Conservation (phyloP, 1,140 invertebrate species). For the Caenorhabditis elegans region DNA sequence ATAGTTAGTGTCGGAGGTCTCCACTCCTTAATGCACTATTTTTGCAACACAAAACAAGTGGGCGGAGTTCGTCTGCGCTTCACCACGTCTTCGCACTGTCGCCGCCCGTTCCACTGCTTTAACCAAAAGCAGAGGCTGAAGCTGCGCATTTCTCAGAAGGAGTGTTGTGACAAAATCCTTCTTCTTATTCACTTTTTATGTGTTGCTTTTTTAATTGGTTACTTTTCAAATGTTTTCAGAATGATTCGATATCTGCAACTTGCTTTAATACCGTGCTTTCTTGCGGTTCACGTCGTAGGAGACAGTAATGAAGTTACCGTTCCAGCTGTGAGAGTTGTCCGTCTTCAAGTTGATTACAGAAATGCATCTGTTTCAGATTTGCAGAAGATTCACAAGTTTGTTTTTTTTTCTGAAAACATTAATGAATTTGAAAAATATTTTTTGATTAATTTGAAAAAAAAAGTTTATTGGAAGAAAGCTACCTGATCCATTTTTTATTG, state of each 20-base stretch:
- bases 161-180: not conserved
- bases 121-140: not conserved
- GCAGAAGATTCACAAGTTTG: slow-evolving; percentile 23
- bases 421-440: no score
- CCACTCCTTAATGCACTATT: slow-evolving; percentile 8
- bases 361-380: slow-evolving; percentile 30
- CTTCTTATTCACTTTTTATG: not conserved
- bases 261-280: not conserved
- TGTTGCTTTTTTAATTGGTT: not conserved
- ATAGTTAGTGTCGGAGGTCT: not conserved
- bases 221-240: not conserved
- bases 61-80: not conserved
- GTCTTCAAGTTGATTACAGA: slow-evolving; percentile 41
- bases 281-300: not conserved
- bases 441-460: not conserved
- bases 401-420: not conserved
- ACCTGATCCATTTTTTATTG: no score
- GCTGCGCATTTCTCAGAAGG: not conserved
- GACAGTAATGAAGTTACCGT: slow-evolving; percentile 27
- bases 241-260: not conserved
- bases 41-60: not conserved
- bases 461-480: no score
- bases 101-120: slow-evolving; percentile 31
- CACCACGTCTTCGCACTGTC: slow-evolving; percentile 28
- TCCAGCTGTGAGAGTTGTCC: slow-evolving; percentile 38